Evolutionary conservation across 2,113 vertebrate genomes (phyloP).

Genomic region (Poeciliopsis prolifica): DNA sequence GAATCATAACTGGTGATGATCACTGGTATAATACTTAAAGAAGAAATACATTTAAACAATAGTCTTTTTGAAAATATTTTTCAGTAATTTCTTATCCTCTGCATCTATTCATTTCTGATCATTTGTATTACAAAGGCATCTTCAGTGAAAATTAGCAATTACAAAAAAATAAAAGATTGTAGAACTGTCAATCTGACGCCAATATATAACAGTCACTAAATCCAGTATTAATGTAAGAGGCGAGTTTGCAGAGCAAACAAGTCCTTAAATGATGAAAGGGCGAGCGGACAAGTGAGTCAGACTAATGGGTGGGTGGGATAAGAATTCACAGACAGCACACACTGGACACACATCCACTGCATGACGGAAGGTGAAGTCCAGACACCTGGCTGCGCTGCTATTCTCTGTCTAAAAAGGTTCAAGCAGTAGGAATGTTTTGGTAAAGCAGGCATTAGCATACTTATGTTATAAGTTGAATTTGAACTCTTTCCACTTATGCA

Average conservation of each 20-base stretch:
- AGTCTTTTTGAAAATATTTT: background rate
- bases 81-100: background rate
- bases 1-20: background rate
- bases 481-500: too few species aligned
- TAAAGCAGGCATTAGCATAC: too few species aligned
- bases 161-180: background rate
- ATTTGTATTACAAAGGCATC: background rate
- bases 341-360: background rate
- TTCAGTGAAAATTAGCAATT: background rate
- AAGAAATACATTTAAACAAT: background rate
- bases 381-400: background rate
- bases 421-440: too few species aligned
- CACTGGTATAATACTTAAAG: background rate
- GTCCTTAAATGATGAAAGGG: conserved; percentile 10
- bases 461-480: too few species aligned
- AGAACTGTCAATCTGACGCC: background rate
- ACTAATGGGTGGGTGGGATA: conserved; percentile 13
- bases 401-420: too few species aligned
- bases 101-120: background rate
- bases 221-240: conserved; percentile 3
- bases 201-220: background rate
- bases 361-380: background rate
- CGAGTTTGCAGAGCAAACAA: background rate
- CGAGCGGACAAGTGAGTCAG: conserved; percentile 29
- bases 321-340: background rate